A percentile compares a stretch with the other conserved stretches of the same genome.
These are phyloP conservation scores for Ophthalmolycus amberensis DNA, from an alignment of 2,113 vertebrate genomes.

Conservation along the genomic window DNA sequence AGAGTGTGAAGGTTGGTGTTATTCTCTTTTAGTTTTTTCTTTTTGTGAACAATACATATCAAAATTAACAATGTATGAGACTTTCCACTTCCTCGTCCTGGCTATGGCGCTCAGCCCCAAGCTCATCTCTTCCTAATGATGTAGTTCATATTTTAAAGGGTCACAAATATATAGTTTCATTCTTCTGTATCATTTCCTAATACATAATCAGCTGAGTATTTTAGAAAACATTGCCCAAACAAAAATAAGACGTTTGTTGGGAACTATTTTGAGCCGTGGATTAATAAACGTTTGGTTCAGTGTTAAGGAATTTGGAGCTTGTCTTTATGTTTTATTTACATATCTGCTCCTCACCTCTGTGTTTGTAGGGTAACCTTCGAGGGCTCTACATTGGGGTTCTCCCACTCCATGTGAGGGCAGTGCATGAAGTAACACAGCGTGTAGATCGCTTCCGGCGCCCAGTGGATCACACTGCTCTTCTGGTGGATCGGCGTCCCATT, in stretches of 20 bases:
- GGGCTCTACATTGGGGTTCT: conserved; percentile 97
- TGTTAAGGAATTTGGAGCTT: not conserved
- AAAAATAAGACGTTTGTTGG: not conserved
- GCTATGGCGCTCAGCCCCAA: not conserved
- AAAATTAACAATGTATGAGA: not conserved
- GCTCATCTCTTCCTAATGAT: not conserved
- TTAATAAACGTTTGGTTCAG: not conserved
- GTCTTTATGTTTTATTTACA: not conserved
- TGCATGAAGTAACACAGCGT: conserved; percentile 99
- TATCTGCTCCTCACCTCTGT: conserved; percentile 85
- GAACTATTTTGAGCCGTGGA: not conserved
- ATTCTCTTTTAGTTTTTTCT: not conserved
- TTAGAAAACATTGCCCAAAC: not conserved
- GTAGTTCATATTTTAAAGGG: not conserved
- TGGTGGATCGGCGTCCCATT: conserved; percentile 93
- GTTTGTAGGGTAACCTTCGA: conserved; percentile 95
- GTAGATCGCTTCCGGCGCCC: conserved; percentile 96
- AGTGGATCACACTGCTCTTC: conserved; percentile 88
- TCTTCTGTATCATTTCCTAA: not conserved
- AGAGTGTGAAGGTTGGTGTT: not conserved
- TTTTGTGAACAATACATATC: not conserved
- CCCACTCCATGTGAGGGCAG: conserved; percentile 98
- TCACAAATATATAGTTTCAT: not conserved
- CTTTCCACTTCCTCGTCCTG: not conserved
- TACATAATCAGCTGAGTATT: not conserved